These are phyloP conservation scores for Noctilio leporinus DNA, from an alignment of 2,113 vertebrate genomes.

Conservation along the genomic window DNA sequence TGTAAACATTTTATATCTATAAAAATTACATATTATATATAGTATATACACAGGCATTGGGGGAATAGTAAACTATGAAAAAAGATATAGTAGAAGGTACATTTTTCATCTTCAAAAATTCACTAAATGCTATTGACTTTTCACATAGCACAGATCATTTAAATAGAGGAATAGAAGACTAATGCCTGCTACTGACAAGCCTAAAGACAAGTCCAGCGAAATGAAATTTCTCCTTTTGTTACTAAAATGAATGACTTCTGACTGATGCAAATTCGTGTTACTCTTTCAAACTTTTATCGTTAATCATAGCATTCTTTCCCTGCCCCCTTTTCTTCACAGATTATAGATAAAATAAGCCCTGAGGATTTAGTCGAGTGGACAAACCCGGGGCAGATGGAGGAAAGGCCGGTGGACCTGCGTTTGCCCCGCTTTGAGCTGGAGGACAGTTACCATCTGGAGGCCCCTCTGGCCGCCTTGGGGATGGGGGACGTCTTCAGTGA, in stretches of 20 bases:
- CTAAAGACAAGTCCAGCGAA: neutral
- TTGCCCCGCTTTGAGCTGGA: constrained; percentile 74
- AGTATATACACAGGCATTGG: neutral
- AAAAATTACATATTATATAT: neutral
- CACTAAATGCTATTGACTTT: neutral
- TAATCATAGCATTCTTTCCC: neutral
- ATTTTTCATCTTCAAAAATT: neutral
- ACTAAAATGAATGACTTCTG: neutral
- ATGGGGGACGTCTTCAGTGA: constrained; percentile 39
- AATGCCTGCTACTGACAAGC: neutral
- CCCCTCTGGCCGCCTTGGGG: constrained; percentile 51
- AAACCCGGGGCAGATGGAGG: constrained; percentile 12
- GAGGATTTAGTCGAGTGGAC: constrained; percentile 73
- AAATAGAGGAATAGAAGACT: neutral
- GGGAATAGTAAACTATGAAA: neutral
- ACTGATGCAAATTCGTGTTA: neutral
- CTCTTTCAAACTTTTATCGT: neutral
- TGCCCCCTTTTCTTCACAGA: neutral
- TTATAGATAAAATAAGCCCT: constrained; percentile 36
- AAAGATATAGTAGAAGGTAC: neutral
- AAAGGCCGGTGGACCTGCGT: constrained; percentile 47
- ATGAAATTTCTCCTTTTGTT: neutral
- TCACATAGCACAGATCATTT: neutral
- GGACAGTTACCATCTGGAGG: constrained; percentile 50
- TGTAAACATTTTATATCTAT: neutral